These are phyloP conservation scores for Parasteatoda tepidariorum DNA, from an alignment of 1,140 invertebrate genomes.

Conservation along the genomic window DNA sequence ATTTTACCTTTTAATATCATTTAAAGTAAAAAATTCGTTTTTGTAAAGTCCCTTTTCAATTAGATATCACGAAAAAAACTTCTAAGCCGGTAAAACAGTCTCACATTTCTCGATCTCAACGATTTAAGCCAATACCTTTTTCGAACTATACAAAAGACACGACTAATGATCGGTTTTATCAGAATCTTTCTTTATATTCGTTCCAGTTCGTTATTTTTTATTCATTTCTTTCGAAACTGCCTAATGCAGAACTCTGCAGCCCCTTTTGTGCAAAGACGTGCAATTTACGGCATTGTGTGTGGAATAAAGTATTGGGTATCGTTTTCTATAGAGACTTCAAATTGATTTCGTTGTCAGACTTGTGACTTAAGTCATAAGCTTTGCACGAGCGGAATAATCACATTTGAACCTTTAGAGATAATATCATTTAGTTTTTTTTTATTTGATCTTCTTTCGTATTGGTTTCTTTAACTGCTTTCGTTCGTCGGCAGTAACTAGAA, in stretches of 20 bases:
- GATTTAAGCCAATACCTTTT: constrained; percentile 35
- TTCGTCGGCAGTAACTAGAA: not conserved
- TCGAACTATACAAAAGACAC: constrained; percentile 40
- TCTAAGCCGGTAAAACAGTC: constrained; percentile 31
- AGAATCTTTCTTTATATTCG: constrained; percentile 45
- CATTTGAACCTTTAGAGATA: too few relatives aligned
- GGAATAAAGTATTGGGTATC: constrained; percentile 49
- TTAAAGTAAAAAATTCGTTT: constrained; percentile 8
- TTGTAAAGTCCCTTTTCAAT: not conserved
- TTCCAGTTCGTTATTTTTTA: constrained; percentile 20
- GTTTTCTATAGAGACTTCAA: constrained; percentile 18
- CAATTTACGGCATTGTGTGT: constrained; percentile 47
- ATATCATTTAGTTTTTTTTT: not conserved
- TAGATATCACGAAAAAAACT: not conserved
- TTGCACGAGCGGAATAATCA: not conserved
- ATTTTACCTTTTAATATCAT: too few relatives aligned
- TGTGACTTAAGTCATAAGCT: not conserved
- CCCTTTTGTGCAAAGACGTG: constrained; percentile 31
- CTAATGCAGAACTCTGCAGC: constrained; percentile 6
- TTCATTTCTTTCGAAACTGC: constrained; percentile 14
- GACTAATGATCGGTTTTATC: constrained; percentile 53
- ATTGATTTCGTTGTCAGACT: constrained; percentile 19
- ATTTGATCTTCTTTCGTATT: not conserved
- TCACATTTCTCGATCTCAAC: constrained; percentile 14
- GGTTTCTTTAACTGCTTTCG: not conserved